Base-by-base conservation (phyloP, 1,140 invertebrate species). In the Plutomurus gul region DNA sequence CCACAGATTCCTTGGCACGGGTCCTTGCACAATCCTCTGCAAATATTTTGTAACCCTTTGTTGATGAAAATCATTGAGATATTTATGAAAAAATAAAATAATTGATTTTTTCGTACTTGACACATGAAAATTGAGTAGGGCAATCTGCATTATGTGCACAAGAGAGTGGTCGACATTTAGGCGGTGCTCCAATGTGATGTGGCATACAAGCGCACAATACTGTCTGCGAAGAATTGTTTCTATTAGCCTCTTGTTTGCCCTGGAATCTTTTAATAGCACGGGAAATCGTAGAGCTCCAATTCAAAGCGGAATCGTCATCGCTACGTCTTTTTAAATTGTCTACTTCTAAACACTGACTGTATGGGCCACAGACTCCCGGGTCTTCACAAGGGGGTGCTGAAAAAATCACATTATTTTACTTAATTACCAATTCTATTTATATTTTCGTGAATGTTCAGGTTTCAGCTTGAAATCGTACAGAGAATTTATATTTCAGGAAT, bases 1-100 rank as follows among this genome's bases (percentile, higher is more conserved):
- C 92, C 92, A 82, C 92, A 93, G 0, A 91, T 90, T 13, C 92
- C 91, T 56, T 87, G 88, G 85, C 92, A 93, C 75, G 92, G 92
- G 86, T 93, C 90, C 51, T 87, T 87, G 86, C 92, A 96, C 88
- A 93, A 93, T 85, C 94, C 92, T 81, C 91, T 91, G 43, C n/a
- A 74, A 7, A 75, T 18, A 33, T 70, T 70, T 18, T 37, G 6
- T 18, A 70, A 70, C n/a, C n/a, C n/a, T n/a, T n/a, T 70, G 3
- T 27, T 25, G 13, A 6, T 13, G 30, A 40, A 71, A 71, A 71
- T 43, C 60, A 72, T 18, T 1, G 43, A 43, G n/a, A 43, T 43
- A 43, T 43, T 43, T 43, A 13, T 1, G 2, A 18, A 3, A 36
- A 13, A 3, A 65, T 16, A 40, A n/a, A 75, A 73, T 79, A 75